Percentiles rank a stretch among this genome's conserved stretches.
Evolutionary conservation across 2,888 invertebrate genomes (phyloP).

Genomic region (Brachyopa scutellaris): DNA sequence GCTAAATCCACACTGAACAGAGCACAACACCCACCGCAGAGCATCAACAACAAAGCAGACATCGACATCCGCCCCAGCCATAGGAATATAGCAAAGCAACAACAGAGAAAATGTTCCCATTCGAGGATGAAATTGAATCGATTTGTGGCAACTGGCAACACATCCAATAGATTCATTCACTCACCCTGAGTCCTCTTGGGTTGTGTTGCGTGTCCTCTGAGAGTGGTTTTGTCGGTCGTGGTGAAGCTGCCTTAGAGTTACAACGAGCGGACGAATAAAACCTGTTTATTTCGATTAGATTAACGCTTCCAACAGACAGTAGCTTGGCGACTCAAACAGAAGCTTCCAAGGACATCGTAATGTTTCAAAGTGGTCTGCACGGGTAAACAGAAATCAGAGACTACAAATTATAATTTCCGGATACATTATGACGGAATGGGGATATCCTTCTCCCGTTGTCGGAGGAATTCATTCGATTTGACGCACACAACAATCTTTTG

Average conservation of each 20-base stretch:
- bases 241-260: constrained; percentile 27
- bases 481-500: constrained; percentile 38
- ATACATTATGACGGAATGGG: constrained; percentile 42
- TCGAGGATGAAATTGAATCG: constrained; percentile 79
- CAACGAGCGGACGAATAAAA: constrained; percentile 12
- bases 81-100: constrained; percentile 44
- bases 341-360: background rate
- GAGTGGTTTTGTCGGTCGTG: constrained; percentile 7
- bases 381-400: constrained; percentile 36
- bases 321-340: constrained; percentile 1
- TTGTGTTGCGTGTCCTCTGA: background rate
- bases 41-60: constrained; percentile 10
- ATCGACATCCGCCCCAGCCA: constrained; percentile 40
- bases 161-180: constrained; percentile 21
- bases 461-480: constrained; percentile 48
- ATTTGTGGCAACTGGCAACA: constrained; percentile 77
- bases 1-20: constrained; percentile 71
- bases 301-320: background rate
- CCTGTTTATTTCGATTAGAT: constrained; percentile 20
- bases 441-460: constrained; percentile 38
- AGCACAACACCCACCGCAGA: constrained; percentile 19
- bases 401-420: constrained; percentile 60
- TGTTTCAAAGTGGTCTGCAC: background rate
- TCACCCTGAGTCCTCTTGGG: constrained; percentile 35
- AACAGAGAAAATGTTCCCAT: constrained; percentile 74